Conservation (phyloP, 2,113 vertebrate species). For the Pungitius pungitius region DNA sequence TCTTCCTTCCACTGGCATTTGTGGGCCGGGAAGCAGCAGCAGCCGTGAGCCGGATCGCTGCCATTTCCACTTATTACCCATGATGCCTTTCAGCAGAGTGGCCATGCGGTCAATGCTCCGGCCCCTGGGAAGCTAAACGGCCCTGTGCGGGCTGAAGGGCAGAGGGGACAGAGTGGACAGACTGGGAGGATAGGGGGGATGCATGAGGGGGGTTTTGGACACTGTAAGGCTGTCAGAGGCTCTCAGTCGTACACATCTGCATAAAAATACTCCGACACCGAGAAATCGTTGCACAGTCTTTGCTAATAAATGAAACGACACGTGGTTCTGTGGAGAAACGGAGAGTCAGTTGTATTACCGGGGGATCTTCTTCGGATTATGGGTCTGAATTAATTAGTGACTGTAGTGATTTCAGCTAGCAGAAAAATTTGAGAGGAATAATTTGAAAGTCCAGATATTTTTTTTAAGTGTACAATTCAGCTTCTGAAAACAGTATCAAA, state of each 20-base stretch:
- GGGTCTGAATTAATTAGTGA: conserved; percentile 9
- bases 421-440: conserved; percentile 10
- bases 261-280: too few species aligned
- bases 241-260: neutral
- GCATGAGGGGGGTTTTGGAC: conserved; percentile 21
- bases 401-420: conserved; percentile 7
- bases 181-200: conserved; percentile 26
- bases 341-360: neutral
- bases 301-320: conserved; percentile 1
- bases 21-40: conserved; percentile 50
- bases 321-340: neutral
- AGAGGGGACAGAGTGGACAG: conserved; percentile 40
- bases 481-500: neutral
- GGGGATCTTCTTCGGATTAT: neutral
- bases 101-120: conserved; percentile 68
- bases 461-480: neutral
- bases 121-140: conserved; percentile 69
- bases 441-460: neutral
- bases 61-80: conserved; percentile 80
- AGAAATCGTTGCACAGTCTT: neutral
- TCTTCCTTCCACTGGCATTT: conserved; percentile 72
- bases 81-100: conserved; percentile 76
- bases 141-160: conserved; percentile 59
- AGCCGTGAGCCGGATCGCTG: conserved; percentile 72
- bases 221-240: conserved; percentile 27